Percentiles rank a stretch among this genome's conserved stretches.
Conservation (phyloP, 2,113 vertebrate species). For the Antechinus flavipes region DNA sequence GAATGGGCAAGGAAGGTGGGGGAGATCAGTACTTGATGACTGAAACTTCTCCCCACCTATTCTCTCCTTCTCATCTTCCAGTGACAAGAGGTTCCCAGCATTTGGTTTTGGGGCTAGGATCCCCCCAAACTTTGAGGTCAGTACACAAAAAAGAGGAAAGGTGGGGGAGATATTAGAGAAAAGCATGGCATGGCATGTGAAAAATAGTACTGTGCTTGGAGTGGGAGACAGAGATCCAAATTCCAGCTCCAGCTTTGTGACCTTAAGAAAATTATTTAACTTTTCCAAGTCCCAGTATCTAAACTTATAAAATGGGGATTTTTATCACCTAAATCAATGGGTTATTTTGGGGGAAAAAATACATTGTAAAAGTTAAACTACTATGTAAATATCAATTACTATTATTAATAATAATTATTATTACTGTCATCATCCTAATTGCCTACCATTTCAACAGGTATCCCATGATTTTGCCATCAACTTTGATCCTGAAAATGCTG, state of each 20-base stretch:
- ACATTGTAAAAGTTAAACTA: background rate
- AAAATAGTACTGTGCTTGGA: background rate
- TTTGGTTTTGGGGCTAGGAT: constrained; percentile 83
- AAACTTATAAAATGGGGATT: background rate
- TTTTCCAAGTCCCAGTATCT: background rate
- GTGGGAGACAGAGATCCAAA: background rate
- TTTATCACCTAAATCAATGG: background rate
- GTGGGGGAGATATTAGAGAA: background rate
- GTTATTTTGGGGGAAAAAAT: background rate
- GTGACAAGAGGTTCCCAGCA: constrained; percentile 82
- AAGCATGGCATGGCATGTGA: background rate
- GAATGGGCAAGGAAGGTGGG: background rate
- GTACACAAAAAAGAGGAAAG: background rate
- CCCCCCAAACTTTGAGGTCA: constrained; percentile 82
- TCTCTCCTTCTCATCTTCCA: constrained; percentile 63
- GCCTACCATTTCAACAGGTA: constrained; percentile 63
- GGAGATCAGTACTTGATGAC: background rate
- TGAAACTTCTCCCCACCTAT: background rate
- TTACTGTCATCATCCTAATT: background rate
- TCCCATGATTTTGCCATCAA: constrained; percentile 84
- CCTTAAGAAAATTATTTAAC: background rate
- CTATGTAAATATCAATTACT: background rate
- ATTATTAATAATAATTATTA: background rate
- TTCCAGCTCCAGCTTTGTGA: background rate
- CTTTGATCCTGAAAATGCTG: constrained; percentile 81